Evolutionary conservation across 2,888 invertebrate genomes (phyloP).

Genomic region (Parasteatoda lunata): DNA sequence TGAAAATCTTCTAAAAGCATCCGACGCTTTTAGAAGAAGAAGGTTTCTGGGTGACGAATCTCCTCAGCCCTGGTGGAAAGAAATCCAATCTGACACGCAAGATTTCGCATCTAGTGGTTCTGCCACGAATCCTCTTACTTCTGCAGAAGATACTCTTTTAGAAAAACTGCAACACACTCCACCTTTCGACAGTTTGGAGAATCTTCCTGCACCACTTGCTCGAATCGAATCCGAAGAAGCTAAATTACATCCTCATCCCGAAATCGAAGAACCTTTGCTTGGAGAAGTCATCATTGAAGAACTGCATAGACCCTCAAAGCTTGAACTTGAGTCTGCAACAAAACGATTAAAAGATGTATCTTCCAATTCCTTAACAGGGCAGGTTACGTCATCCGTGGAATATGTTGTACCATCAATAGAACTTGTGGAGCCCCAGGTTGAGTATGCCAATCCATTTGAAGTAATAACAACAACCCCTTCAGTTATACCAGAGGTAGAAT

Average conservation of each 20-base stretch:
- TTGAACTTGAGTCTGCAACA: conserved; percentile 24
- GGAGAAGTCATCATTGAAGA: conserved; percentile 47
- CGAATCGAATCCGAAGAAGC: neutral
- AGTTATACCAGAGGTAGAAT: neutral
- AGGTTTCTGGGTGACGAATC: conserved; percentile 15
- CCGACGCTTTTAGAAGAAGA: conserved; percentile 20
- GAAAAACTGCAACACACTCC: neutral
- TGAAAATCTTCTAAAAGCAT: neutral
- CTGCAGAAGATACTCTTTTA: neutral
- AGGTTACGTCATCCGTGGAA: conserved; percentile 8
- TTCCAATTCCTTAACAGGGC: neutral
- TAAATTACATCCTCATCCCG: neutral
- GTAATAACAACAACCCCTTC: neutral
- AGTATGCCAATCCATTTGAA: neutral
- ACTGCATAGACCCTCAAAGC: conserved; percentile 40
- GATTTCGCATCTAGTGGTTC: neutral
- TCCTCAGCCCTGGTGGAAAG: conserved; percentile 38
- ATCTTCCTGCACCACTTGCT: neutral
- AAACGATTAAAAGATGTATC: conserved; percentile 11
- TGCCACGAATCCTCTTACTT: neutral
- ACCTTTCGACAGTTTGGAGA: neutral
- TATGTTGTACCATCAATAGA: conserved; percentile 30
- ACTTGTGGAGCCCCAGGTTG: conserved; percentile 36
- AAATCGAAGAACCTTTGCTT: conserved; percentile 14
- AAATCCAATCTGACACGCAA: neutral